These are phyloP conservation scores for Ochropleura leucogaster DNA, from an alignment of 2,888 invertebrate species.

Conservation along the genomic window DNA sequence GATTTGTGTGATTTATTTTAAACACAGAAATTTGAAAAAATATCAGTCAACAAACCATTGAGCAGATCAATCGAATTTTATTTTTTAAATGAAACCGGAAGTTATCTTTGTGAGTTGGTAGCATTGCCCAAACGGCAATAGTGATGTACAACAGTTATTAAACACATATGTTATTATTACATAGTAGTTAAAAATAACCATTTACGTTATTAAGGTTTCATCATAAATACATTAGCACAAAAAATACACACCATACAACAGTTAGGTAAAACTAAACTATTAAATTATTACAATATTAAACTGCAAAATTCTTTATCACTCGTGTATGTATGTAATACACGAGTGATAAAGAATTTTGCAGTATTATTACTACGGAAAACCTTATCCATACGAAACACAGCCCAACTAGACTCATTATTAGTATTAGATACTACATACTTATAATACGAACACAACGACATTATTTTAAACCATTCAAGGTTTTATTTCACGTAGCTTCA, in stretches of 20 bases:
- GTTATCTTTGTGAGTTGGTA: constrained; percentile 3
- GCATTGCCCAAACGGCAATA: not conserved
- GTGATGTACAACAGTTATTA: not conserved
- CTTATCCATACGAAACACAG: not conserved
- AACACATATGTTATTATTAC: not conserved
- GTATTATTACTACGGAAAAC: not conserved
- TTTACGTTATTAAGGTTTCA: not conserved
- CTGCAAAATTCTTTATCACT: no score
- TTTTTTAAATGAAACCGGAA: constrained; percentile 7
- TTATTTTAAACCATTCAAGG: no score
- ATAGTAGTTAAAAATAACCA: not conserved
- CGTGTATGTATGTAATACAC: no score
- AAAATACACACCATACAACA: not conserved
- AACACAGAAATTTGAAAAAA: not conserved
- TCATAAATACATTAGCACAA: not conserved
- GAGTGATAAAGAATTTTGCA: not conserved
- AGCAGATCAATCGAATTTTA: not conserved
- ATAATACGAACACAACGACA: not conserved
- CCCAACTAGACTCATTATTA: not conserved
- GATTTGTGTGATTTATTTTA: not conserved
- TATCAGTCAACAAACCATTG: not conserved
- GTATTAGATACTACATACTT: not conserved
- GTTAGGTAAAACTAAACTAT: not conserved
- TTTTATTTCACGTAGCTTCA: not conserved
- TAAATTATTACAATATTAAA: not conserved